Conservation (phyloP, 2,888 invertebrate genomes). For the Leucophenga montana region DNA sequence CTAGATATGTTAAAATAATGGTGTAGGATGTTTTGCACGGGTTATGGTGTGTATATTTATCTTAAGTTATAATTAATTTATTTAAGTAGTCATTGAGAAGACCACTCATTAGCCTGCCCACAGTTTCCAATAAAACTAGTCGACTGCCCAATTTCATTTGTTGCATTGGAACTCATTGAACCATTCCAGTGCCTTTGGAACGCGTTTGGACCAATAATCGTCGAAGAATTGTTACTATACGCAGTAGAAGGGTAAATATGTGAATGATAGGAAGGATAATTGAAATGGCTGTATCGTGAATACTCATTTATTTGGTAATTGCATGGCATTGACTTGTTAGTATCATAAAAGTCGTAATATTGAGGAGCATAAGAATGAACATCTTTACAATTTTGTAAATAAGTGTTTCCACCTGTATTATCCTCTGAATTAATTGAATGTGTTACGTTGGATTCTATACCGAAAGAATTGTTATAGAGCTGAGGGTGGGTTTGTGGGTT, state of each 20-base stretch:
- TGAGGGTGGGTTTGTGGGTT: constrained; percentile 35
- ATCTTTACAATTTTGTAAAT: constrained; percentile 52
- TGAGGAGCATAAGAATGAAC: constrained; percentile 58
- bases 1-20: too few relatives aligned
- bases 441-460: constrained; percentile 47
- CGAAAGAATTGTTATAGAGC: constrained; percentile 52
- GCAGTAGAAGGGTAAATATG: constrained; percentile 57
- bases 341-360: constrained; percentile 62
- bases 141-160: constrained; percentile 54
- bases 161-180: constrained; percentile 51
- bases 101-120: constrained; percentile 57
- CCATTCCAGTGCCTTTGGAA: constrained; percentile 59
- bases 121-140: constrained; percentile 50
- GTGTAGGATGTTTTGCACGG: too few relatives aligned
- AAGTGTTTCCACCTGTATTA: constrained; percentile 50
- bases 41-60: too few relatives aligned
- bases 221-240: constrained; percentile 53
- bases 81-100: constrained; percentile 46
- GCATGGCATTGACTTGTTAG: constrained; percentile 54
- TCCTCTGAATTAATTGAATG: constrained; percentile 44
- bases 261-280: constrained; percentile 65
- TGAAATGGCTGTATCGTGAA: constrained; percentile 63
- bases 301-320: constrained; percentile 65
- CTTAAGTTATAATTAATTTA: too few relatives aligned
- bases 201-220: constrained; percentile 55